phyloP scores from a whole-genome alignment of 2,797 vertebrate species.

The Neosilurus mollespiculum region DNA sequence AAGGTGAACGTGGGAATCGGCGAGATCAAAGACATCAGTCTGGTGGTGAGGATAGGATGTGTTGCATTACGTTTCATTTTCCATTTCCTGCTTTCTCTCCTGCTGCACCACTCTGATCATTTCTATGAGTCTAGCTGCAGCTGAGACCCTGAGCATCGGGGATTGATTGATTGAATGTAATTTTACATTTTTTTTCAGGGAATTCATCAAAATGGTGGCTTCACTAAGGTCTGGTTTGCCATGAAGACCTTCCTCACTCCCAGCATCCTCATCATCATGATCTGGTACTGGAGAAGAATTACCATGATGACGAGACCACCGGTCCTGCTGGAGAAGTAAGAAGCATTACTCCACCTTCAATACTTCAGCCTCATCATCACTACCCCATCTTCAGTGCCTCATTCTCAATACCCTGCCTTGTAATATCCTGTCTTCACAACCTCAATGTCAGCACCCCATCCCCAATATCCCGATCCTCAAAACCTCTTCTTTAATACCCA shows the following conservation, averaged over 20 bases:
- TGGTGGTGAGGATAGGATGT: conserved; percentile 79
- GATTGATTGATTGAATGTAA: not conserved
- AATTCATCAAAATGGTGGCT: conserved; percentile 97
- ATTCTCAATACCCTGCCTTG: not conserved
- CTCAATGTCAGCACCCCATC: not conserved
- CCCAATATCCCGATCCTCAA: not conserved
- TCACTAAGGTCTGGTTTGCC: conserved; percentile 97
- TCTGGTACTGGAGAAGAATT: conserved; percentile 98
- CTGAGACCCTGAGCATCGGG: not conserved
- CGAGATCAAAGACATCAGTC: conserved; percentile 88
- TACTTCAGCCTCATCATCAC: not conserved
- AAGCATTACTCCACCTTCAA: not conserved
- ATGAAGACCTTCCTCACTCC: conserved; percentile 99
- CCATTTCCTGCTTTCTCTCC: not conserved
- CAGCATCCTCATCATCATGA: conserved; percentile 93
- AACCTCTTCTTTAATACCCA: no score
- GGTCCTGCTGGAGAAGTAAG: conserved; percentile 96
- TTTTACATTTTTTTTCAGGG: conserved; percentile 73
- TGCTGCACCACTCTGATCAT: not conserved
- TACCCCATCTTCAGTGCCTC: no score
- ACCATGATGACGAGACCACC: conserved; percentile 89
- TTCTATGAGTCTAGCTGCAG: not conserved
- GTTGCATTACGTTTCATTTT: not conserved
- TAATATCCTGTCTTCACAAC: no score
- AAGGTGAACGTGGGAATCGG: conserved; percentile 91